These are phyloP conservation scores for Ianthella basta DNA, from an alignment of 37 sponge, comb jelly and placozoan species.

Conservation along the genomic window DNA sequence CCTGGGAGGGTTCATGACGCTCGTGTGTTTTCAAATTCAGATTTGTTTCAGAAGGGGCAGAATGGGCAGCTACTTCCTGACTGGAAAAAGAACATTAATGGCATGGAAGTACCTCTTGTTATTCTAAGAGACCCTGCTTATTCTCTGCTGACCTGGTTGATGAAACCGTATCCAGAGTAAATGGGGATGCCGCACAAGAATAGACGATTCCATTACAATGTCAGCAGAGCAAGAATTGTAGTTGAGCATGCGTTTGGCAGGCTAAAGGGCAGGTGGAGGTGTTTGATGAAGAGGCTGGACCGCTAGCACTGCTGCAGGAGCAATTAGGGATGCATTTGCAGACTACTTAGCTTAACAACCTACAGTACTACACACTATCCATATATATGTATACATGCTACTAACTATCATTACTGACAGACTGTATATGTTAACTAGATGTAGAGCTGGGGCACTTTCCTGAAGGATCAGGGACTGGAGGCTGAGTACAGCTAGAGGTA, in stretches of 20 bases:
- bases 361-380: too few relatives aligned
- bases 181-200: background rate
- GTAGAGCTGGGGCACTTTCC: too few relatives aligned
- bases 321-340: background rate
- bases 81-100: background rate
- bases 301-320: background rate
- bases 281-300: constrained; percentile 1
- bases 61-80: constrained; percentile 9
- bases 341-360: background rate
- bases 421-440: too few relatives aligned
- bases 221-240: background rate
- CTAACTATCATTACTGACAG: too few relatives aligned
- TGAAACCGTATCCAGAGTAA: background rate
- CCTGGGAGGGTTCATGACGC: constrained; percentile 23
- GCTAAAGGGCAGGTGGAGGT: background rate
- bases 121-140: constrained; percentile 17
- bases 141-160: constrained; percentile 6
- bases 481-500: too few relatives aligned
- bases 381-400: too few relatives aligned
- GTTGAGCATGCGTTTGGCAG: constrained; percentile 16
- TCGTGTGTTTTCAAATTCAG: constrained; percentile 15
- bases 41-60: background rate
- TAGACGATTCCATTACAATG: background rate
- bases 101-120: background rate
- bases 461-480: too few relatives aligned